Base-by-base conservation (phyloP, 2,888 invertebrate genomes). In the Trachelus stipa region DNA sequence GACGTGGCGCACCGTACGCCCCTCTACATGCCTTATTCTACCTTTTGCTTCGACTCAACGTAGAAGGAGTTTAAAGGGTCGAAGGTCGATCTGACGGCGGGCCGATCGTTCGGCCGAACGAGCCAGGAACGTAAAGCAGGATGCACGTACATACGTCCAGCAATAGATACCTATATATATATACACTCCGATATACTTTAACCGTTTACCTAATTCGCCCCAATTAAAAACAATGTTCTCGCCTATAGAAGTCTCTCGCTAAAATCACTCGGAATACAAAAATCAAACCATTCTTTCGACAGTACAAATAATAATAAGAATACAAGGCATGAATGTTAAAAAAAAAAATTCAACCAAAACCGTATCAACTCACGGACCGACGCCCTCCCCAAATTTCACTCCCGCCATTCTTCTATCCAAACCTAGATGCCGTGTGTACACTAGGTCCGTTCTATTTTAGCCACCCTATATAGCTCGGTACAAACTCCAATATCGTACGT, bases 1-100 rank as follows among this genome's bases (percentile, higher is more conserved):
- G 90, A 91, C 90, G 91, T 91, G 90, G 91, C 90, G 89, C 89
- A 89, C 86, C 85, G 87, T 88, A 89, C 90, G 90, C 89, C 89
- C 86, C 88, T 87, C 56, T 87, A 84, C 77, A 78, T 79, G 84
- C 83, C 79, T 78, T 85, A 84, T 86, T 85, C 79, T 81, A 80
- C 83, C 76, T 87, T 84, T 84, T 77, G 82, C 76, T 79, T 77
- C 80, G 77, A 79, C 79, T 81, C 68, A 80, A 79, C 82, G 77
- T 81, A 81, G 81, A 85, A 83, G 80, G 79, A 81, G 82, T 86
- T 85, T 82, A 81, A 87, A 85, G 86, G 90, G 90, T 90, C 90
- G 86, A 82, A 90, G 90, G 90, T 90, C 87, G 87, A 87, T 87
- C 85, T 83, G 86, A 78, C 80, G 83, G 81, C 79, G n/a, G 71